Evolutionary conservation across 2,888 invertebrate genomes (phyloP).

Genomic region (Oscheius myriophilus): DNA sequence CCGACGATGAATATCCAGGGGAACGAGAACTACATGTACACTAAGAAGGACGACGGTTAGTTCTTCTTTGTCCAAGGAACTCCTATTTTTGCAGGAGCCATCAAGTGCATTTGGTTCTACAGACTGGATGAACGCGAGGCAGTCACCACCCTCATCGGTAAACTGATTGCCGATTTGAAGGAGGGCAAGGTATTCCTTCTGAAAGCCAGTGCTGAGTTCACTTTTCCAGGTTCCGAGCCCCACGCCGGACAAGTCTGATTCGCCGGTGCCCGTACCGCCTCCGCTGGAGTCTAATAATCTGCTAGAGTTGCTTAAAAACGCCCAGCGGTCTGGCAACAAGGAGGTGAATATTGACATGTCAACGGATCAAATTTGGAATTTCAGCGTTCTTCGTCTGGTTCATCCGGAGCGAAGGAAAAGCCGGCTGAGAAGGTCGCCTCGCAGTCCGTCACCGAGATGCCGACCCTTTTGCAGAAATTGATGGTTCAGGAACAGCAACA

Average conservation of each 20-base stretch:
- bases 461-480: slow-evolving; percentile 44
- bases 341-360: slow-evolving; percentile 9
- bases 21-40: slow-evolving; percentile 58
- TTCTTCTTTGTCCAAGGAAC: neutral
- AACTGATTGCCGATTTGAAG: slow-evolving; percentile 41
- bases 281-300: slow-evolving; percentile 29
- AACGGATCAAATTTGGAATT: neutral
- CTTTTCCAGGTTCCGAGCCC: slow-evolving; percentile 20
- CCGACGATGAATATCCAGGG: slow-evolving; percentile 44
- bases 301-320: slow-evolving; percentile 37
- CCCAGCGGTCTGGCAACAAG: slow-evolving; percentile 12
- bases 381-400: neutral
- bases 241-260: neutral
- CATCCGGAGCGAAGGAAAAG: neutral
- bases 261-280: slow-evolving; percentile 16
- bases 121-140: slow-evolving; percentile 41
- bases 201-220: neutral
- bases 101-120: slow-evolving; percentile 61
- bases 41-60: slow-evolving; percentile 50
- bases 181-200: slow-evolving; percentile 29
- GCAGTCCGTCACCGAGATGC: slow-evolving; percentile 30
- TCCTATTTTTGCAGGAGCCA: slow-evolving; percentile 37
- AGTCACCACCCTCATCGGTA: slow-evolving; percentile 37
- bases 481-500: slow-evolving; percentile 43
- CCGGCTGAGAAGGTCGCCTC: slow-evolving; percentile 12